Percentiles rank a stretch among this genome's conserved stretches.
Conservation (phyloP, 35 echinoderm and acorn worm species). For the Apostichopus japonicus region DNA sequence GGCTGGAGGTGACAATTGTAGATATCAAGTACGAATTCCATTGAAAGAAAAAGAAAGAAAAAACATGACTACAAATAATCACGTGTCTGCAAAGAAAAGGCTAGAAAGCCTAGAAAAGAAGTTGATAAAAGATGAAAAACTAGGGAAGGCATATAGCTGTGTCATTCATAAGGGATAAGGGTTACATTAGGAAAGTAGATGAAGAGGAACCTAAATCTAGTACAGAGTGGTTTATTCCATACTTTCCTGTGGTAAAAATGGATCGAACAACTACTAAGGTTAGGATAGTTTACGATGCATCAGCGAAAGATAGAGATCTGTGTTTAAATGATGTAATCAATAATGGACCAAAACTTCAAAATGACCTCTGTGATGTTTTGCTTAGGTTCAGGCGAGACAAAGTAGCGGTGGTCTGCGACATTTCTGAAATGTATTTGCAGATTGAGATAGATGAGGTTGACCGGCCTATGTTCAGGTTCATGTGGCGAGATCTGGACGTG, state of each 20-base stretch:
- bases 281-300: conserved; percentile 54
- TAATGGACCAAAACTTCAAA: conserved; percentile 57
- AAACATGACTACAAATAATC: background rate
- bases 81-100: conserved; percentile 9
- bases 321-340: conserved; percentile 61
- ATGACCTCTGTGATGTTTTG: conserved; percentile 49
- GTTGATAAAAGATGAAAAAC: conserved; percentile 10
- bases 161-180: conserved; percentile 29
- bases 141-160: conserved; percentile 24
- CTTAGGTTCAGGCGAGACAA: conserved; percentile 7
- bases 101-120: conserved; percentile 8
- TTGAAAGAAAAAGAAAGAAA: conserved; percentile 23
- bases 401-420: conserved; percentile 24
- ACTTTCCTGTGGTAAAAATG: conserved; percentile 61
- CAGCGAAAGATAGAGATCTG: conserved; percentile 25
- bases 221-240: conserved; percentile 48
- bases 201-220: background rate
- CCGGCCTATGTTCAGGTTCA: conserved; percentile 34
- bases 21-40: conserved; percentile 26
- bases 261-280: conserved; percentile 50
- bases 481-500: conserved; percentile 37
- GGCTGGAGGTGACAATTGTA: background rate
- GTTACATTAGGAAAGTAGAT: conserved; percentile 53
- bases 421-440: conserved; percentile 35
- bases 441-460: conserved; percentile 6